Conservation (phyloP, 2,797 vertebrate species). For the Sebastes goodei region DNA sequence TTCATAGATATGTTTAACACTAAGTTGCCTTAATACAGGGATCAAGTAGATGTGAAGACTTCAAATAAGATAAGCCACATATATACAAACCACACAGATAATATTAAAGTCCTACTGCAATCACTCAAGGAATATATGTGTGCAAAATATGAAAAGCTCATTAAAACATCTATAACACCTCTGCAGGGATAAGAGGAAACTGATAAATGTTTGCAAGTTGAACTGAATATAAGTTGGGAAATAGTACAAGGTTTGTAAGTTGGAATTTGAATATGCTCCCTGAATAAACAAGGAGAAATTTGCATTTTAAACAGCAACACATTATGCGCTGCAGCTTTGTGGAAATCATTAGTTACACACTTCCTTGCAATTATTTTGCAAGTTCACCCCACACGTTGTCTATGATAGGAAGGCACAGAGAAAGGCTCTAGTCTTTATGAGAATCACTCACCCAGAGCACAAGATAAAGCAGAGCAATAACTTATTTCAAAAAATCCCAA, state of each 20-base stretch:
- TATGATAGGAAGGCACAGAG: slow-evolving; percentile 75
- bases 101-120: neutral
- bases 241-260: slow-evolving; percentile 49
- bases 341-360: slow-evolving; percentile 82
- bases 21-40: neutral
- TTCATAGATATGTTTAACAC: neutral
- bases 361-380: slow-evolving; percentile 79
- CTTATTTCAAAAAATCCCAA: slow-evolving; percentile 79
- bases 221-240: slow-evolving; percentile 43
- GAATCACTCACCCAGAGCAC: slow-evolving; percentile 82
- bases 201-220: slow-evolving; percentile 4
- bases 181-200: neutral
- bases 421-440: slow-evolving; percentile 79
- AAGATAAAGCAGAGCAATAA: slow-evolving; percentile 78
- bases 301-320: slow-evolving; percentile 81
- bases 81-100: neutral
- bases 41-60: neutral
- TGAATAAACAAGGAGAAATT: slow-evolving; percentile 78
- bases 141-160: neutral
- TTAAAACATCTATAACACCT: slow-evolving; percentile 1
- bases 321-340: slow-evolving; percentile 75
- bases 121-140: neutral
- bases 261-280: slow-evolving; percentile 60
- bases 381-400: slow-evolving; percentile 72
- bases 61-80: neutral